These are phyloP conservation scores for Spondyliosoma cantharus DNA, from an alignment of 2,797 vertebrate species.

Conservation along the genomic window DNA sequence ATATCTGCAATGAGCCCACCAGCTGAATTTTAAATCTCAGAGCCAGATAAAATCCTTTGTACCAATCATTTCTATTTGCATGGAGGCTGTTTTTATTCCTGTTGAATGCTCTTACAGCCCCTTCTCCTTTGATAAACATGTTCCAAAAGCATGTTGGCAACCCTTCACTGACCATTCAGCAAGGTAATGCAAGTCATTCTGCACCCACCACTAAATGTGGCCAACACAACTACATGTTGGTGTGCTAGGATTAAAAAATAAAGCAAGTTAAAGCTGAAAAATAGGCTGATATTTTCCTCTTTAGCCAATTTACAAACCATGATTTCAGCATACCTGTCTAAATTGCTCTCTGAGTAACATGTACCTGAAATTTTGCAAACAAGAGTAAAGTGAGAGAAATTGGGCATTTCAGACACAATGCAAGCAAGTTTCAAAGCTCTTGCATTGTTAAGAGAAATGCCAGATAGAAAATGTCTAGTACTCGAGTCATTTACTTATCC, in stretches of 20 bases:
- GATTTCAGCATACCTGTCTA: not conserved
- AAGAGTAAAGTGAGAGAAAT: constrained; percentile 15
- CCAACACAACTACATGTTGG: not conserved
- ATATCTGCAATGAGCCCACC: not conserved
- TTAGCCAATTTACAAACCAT: constrained; percentile 1
- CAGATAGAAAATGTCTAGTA: constrained; percentile 33
- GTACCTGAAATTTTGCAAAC: constrained; percentile 24
- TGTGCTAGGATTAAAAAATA: not conserved
- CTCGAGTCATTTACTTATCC: constrained; percentile 44
- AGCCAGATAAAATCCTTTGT: not conserved
- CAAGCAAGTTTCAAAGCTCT: constrained; percentile 28
- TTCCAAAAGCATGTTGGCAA: constrained; percentile 11
- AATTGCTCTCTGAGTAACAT: constrained; percentile 19
- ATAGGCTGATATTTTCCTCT: not conserved
- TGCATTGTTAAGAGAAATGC: constrained; percentile 57
- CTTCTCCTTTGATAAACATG: constrained; percentile 4
- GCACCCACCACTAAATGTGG: not conserved
- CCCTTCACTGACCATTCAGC: constrained; percentile 5
- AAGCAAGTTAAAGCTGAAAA: constrained; percentile 8
- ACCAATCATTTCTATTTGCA: constrained; percentile 2
- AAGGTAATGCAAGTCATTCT: constrained; percentile 6
- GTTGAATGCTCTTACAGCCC: not conserved
- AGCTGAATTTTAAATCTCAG: not conserved
- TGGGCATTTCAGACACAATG: constrained; percentile 27
- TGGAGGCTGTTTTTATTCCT: not conserved